These are phyloP conservation scores for Eclectus roratus DNA, from an alignment of 2,113 vertebrate genomes.

Conservation along the genomic window DNA sequence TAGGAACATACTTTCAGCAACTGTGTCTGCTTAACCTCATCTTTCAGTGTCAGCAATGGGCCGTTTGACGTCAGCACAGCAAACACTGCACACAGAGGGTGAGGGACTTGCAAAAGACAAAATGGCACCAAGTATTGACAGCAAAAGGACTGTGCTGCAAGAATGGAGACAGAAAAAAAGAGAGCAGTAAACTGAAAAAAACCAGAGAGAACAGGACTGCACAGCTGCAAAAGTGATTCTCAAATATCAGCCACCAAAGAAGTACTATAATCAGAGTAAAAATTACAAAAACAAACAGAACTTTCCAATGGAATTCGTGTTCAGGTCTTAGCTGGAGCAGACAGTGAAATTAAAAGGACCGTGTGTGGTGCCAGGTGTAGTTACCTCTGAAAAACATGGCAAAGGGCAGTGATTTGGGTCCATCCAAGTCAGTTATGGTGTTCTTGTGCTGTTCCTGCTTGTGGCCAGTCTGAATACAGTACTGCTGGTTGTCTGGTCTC, in stretches of 20 bases:
- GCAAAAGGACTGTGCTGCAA: neutral
- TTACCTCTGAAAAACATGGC: neutral
- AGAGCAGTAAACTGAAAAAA: neutral
- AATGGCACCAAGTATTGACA: neutral
- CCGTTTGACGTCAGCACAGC: neutral
- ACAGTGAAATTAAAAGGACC: neutral
- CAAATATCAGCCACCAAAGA: neutral
- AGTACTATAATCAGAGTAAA: neutral
- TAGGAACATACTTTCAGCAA: neutral
- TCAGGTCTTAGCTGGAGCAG: neutral
- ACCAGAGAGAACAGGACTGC: neutral
- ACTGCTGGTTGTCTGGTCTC: neutral
- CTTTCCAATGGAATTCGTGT: neutral
- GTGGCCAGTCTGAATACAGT: neutral
- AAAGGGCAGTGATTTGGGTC: neutral
- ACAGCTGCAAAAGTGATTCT: neutral
- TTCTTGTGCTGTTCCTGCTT: neutral
- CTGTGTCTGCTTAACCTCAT: neutral
- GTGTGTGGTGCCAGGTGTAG: neutral
- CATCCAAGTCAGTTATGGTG: rapidly evolving
- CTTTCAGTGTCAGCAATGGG: neutral
- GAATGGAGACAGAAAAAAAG: neutral
- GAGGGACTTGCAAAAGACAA: neutral
- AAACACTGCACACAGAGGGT: rapidly evolving
- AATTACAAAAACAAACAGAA: neutral